Base-by-base conservation (phyloP, 2,888 invertebrate genomes). In the Oscheius sp. region DNA sequence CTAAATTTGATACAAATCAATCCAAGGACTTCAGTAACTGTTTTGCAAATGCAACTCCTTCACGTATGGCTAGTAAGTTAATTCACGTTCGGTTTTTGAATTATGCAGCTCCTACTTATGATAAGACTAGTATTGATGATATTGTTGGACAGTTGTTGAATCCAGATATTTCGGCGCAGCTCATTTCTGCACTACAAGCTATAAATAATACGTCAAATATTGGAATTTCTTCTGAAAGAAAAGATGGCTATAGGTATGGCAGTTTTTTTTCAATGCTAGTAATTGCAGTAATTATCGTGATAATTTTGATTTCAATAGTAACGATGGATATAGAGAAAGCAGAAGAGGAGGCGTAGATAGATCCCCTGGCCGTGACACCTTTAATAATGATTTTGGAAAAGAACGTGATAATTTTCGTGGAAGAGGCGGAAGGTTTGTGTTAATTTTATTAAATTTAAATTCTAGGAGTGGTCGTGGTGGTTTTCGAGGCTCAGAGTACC, bases 11-110 rank as follows among this genome's bases (percentile, higher is more conserved):
- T 47, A 24, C 12, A 47, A 20, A 47, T 24, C 3, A 12, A 5
- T 20, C 20, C 2, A 22, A 22, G 12, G 54, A 54, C 9, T 54
- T 54, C 20, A 33, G 33, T 9, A 54, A 54, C 20, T 32, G 20
- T 17, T 54, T 54, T n/a, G 54, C 54, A 2, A 54, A 54, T 17
- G 54, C 33, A 8, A 54, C 54, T 2, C 32, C 54, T 8, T 2
- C 32, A n/a, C n/a, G 54, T 9, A 4, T 20, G 3, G 49, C 22
- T 49, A 49, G 9, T 36, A 36, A 14, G 8, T 9, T 14, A 36
- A n/a, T n/a, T n/a, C 41, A 6, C 20, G 41, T 3, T 17, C 14
- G 20, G n/a, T 12, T 41, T 17, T 41, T 6, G 4, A 6, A 41
- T 6, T 41, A 4, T 6, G 4, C 20, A 41, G 41, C 14, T 41